Evolutionary conservation across 2,888 invertebrate species (phyloP).

Genomic region (Temnothorax rugatulus): DNA sequence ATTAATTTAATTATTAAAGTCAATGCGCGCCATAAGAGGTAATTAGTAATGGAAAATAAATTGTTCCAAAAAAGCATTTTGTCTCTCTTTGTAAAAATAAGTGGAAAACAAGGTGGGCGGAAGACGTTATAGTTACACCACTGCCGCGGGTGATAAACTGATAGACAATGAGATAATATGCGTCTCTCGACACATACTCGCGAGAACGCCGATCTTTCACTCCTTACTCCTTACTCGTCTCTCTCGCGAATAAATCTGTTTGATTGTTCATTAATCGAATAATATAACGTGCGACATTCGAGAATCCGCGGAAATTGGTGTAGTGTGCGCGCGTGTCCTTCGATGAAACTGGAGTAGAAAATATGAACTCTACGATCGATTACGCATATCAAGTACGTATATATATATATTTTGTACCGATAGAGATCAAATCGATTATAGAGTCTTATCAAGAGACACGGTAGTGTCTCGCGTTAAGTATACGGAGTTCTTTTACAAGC

Average conservation of each 20-base stretch:
- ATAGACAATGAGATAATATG: too few species aligned
- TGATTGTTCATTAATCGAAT: not conserved
- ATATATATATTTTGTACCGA: not conserved
- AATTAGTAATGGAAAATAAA: not conserved
- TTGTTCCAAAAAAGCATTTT: not conserved
- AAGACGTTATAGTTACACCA: not conserved
- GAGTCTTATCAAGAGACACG: too few species aligned
- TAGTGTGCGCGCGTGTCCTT: not conserved
- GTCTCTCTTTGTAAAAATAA: not conserved
- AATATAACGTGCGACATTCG: not conserved
- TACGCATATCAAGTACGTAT: not conserved
- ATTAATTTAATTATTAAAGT: not conserved
- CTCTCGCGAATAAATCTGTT: not conserved
- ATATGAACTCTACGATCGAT: not conserved
- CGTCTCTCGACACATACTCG: not conserved
- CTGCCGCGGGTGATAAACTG: not conserved
- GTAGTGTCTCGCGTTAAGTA: too few species aligned
- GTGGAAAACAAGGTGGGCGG: too few species aligned
- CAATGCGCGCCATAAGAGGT: not conserved
- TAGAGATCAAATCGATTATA: not conserved
- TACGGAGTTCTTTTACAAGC: too few species aligned
- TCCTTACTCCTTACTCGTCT: not conserved
- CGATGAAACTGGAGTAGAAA: not conserved
- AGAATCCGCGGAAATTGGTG: not conserved
- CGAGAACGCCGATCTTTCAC: not conserved